A percentile compares a stretch with the other conserved stretches of the same genome.
These are phyloP conservation scores for Pomatostomus ruficeps DNA, from an alignment of 2,113 vertebrate genomes.

Conservation along the genomic window DNA sequence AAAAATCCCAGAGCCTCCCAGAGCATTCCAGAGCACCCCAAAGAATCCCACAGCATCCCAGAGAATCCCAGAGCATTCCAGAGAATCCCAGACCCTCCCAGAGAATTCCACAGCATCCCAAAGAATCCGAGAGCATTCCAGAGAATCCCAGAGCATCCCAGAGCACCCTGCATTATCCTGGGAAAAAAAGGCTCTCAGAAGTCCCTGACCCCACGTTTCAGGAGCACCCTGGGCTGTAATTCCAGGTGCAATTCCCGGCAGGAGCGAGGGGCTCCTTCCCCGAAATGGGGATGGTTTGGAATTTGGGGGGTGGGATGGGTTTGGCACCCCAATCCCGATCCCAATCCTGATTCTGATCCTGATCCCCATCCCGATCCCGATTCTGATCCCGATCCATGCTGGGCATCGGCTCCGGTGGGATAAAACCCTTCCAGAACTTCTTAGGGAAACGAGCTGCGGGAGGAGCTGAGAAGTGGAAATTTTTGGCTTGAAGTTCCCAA, in stretches of 20 bases:
- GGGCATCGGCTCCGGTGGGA: fast-evolving
- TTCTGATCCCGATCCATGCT: fast-evolving
- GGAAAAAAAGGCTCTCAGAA: neutral
- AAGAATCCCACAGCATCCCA: too few species aligned
- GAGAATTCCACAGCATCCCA: neutral
- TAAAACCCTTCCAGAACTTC: neutral
- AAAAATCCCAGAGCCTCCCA: fast-evolving
- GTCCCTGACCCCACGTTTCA: too few species aligned
- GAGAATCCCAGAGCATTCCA: neutral
- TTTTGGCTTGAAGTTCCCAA: neutral
- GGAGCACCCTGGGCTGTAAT: neutral
- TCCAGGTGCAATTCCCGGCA: fast-evolving
- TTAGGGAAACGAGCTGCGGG: neutral
- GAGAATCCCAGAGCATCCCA: neutral
- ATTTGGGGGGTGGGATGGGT: neutral
- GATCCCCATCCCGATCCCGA: neutral
- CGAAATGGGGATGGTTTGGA: neutral
- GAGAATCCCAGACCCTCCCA: neutral
- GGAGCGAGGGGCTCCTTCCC: fast-evolving
- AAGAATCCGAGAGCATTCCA: fast-evolving
- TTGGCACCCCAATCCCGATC: neutral
- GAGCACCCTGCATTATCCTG: neutral
- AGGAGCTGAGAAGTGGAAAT: neutral
- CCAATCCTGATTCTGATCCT: too few species aligned
- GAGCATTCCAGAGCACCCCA: neutral